These are phyloP conservation scores for Odontocerum albicorne DNA, from an alignment of 2,888 invertebrate genomes.

Conservation along the genomic window DNA sequence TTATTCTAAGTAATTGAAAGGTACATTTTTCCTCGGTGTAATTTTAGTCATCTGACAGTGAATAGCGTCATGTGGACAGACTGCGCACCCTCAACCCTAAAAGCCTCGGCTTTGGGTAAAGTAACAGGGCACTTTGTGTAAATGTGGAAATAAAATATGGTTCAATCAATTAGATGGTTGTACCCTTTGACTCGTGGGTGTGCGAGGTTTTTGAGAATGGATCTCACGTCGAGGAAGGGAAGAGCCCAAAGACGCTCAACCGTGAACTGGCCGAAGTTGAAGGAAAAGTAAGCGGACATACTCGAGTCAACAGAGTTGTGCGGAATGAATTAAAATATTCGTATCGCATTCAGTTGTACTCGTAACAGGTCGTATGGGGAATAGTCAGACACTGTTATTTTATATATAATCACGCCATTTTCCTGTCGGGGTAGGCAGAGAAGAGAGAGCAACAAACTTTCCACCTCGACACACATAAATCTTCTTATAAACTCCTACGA, in stretches of 20 bases:
- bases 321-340: conserved; percentile 1
- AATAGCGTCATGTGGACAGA: background rate
- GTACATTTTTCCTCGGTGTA: too few species aligned
- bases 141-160: background rate
- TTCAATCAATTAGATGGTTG: background rate
- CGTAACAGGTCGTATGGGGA: background rate
- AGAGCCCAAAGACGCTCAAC: conserved; percentile 13
- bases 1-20: too few species aligned
- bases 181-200: background rate
- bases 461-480: too few species aligned
- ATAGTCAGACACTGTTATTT: background rate
- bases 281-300: background rate
- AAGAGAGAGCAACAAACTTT: background rate
- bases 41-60: too few species aligned
- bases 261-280: background rate
- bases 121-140: background rate
- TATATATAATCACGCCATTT: background rate
- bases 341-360: background rate
- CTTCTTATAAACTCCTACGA: too few species aligned
- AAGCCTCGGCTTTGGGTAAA: background rate
- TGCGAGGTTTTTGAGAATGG: too few species aligned
- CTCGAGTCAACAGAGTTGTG: too few species aligned
- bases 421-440: background rate
- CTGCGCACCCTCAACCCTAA: background rate
- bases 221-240: background rate